Evolutionary conservation across 2,888 invertebrate genomes (phyloP), one percentile per base, ranked within the genome.

Genomic region (Habroteleia sp.): DNA sequence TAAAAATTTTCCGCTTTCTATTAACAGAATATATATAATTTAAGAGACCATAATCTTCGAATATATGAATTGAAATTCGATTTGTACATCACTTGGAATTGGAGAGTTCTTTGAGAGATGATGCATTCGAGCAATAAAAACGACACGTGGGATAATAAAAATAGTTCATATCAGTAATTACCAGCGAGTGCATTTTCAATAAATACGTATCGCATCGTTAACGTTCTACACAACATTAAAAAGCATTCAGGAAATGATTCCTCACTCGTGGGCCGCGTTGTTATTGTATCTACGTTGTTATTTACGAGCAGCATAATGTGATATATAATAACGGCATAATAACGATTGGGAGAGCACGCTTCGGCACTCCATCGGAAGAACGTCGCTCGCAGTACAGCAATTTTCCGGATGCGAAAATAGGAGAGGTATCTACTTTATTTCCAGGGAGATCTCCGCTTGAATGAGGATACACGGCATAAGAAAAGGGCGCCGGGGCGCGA

Each of bases 381-480:
- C 75, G 66, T 75, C 75, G 65, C 75, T 75, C 69, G 74, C 79
- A 80, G 81, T 83, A 83, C 81, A 82, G 85, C 87, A 87, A 86
- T 87, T 86, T 86, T 82, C 84, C 82, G 81, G 85, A 86, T 84
- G 84, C 80, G 85, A 85, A 84, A 86, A 86, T 85, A 86, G 84
- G 84, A 86, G 85, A 84, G 84, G 85, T 83, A 84, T 85, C 84
- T 84, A 85, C 87, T 88, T 87, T 87, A 87, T 87, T 87, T 84
- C 81, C 84, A 82, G 79, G 80, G 77, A 80, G 83, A 84, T 85
- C 82, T 83, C 81, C 78, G 72, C 58, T 80, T 78, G 87, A 86
- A 87, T 84, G 85, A 85, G 87, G 85, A 87, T 87, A 85, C 83
- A 87, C 86, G 82, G 80, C 81, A 77, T 77, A 74, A 62, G 69